Evolutionary conservation across 2,888 invertebrate genomes (phyloP), one percentile per base, ranked within the genome.

Genomic region (Folsomia candida): DNA sequence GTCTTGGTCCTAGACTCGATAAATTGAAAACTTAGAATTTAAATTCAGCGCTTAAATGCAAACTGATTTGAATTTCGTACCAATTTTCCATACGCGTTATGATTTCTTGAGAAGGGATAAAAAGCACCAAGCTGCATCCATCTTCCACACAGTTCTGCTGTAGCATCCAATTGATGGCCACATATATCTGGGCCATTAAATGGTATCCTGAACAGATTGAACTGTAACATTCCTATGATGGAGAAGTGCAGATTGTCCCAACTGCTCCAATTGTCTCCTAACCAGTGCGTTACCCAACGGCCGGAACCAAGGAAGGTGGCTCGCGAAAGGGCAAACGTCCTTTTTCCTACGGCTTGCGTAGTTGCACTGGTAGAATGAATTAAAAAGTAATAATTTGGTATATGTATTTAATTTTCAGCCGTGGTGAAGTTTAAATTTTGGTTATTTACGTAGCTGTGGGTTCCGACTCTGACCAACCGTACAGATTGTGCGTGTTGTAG

Each of bases 301-400:
- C 92, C 92, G 58, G 87, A 86, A 0, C 93, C 93, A 25, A 89
- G 86, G 84, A 90, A 93, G 1, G 91, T 88, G 0, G 92, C 88
- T 20, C 94, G 87, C 0, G 91, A 90, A 77, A 94, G 89, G 72
- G 93, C 87, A 83, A 90, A 90, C 65, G 89, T 91, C 66, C 92
- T 86, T 37, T 37, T 37, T 9, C 37, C 37, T 9, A 37, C 37
- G 14, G 37, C 37, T 37, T 37, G 37, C 37, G 14, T 37, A 9
- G 37, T 37, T 4, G 6, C 37, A 37, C 37, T 37, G 37, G 37
- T 37, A n/a, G n/a, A n/a, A n/a, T n/a, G n/a, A n/a, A n/a, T n/a
- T n/a, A n/a, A n/a, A n/a, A n/a, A n/a, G n/a, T n/a, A n/a, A n/a
- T n/a, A n/a, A n/a, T n/a, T n/a, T n/a, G n/a, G 37, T 37, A 37